Percentiles rank a stretch among this genome's conserved stretches.
phyloP scores from a whole-genome alignment of 2,797 vertebrate genomes.

The Micropoecilia bifurca region DNA sequence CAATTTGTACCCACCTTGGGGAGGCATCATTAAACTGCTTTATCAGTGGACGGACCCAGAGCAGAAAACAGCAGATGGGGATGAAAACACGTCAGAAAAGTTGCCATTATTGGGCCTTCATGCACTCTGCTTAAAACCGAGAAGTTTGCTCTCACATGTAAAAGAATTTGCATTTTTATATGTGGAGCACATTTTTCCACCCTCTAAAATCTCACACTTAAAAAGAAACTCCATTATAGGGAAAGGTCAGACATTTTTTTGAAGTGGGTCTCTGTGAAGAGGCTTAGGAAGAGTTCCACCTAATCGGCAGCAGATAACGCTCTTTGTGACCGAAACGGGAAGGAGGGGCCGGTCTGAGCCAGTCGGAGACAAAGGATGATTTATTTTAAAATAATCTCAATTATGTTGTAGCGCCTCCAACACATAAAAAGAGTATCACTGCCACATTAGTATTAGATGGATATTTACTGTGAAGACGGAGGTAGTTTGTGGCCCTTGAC shows the following conservation, averaged over 20 bases:
- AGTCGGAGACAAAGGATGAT: background rate
- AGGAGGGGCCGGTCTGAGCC: background rate
- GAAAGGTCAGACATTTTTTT: constrained; percentile 1
- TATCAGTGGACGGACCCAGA: background rate
- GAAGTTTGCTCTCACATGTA: too few species aligned
- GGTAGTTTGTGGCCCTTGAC: background rate
- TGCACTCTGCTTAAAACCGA: background rate
- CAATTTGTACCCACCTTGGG: background rate
- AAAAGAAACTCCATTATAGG: background rate
- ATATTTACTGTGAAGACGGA: background rate
- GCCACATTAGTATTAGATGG: background rate
- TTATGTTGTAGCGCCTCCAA: background rate
- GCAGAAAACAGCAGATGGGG: background rate
- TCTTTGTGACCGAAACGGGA: background rate
- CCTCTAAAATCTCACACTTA: background rate
- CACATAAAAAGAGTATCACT: background rate
- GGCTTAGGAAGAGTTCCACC: background rate
- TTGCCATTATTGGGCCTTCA: background rate
- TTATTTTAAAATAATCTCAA: background rate
- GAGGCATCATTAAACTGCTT: background rate
- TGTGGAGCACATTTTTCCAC: background rate
- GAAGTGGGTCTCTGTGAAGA: background rate
- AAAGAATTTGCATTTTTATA: background rate
- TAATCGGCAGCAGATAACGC: background rate
- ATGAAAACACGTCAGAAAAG: background rate